Conservation (phyloP, 2,888 invertebrate genomes). For the Tortrix viridana region DNA sequence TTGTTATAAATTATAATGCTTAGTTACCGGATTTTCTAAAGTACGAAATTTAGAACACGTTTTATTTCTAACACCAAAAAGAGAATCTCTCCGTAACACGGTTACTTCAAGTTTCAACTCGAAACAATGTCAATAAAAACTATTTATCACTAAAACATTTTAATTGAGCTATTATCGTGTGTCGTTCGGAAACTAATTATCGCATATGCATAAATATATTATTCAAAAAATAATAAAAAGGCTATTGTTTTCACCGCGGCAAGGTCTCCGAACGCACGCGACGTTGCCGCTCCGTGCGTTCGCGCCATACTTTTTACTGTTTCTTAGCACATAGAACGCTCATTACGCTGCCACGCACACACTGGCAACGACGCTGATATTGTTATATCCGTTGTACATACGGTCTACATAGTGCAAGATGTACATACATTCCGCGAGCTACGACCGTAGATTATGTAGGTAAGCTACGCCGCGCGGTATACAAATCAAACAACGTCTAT, state of each 20-base stretch:
- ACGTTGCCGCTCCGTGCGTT: slow-evolving; percentile 77
- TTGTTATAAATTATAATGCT: background rate
- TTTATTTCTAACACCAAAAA: slow-evolving; percentile 1
- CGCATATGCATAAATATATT: slow-evolving; percentile 52
- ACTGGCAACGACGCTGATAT: slow-evolving; percentile 56
- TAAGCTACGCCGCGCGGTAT: slow-evolving; percentile 67
- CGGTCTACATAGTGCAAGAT: slow-evolving; percentile 75
- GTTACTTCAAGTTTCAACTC: background rate
- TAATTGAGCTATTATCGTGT: slow-evolving; percentile 27
- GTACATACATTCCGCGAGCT: slow-evolving; percentile 78
- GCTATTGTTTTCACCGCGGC: slow-evolving; percentile 79
- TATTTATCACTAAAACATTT: slow-evolving; percentile 2
- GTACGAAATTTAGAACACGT: too few relatives aligned
- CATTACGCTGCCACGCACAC: slow-evolving; percentile 70
- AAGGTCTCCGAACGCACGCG: slow-evolving; percentile 74
- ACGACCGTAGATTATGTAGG: slow-evolving; percentile 75
- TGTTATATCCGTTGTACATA: slow-evolving; percentile 69
- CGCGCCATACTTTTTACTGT: slow-evolving; percentile 86
- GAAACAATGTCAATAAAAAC: background rate
- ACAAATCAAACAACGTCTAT: slow-evolving; percentile 79
- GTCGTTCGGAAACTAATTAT: slow-evolving; percentile 33
- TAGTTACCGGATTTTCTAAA: background rate
- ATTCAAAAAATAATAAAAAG: slow-evolving; percentile 62
- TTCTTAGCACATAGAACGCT: slow-evolving; percentile 84
- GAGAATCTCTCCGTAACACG: background rate